Evolutionary conservation across 2,797 vertebrate species (phyloP).

Genomic region (Brachymystax lenok): DNA sequence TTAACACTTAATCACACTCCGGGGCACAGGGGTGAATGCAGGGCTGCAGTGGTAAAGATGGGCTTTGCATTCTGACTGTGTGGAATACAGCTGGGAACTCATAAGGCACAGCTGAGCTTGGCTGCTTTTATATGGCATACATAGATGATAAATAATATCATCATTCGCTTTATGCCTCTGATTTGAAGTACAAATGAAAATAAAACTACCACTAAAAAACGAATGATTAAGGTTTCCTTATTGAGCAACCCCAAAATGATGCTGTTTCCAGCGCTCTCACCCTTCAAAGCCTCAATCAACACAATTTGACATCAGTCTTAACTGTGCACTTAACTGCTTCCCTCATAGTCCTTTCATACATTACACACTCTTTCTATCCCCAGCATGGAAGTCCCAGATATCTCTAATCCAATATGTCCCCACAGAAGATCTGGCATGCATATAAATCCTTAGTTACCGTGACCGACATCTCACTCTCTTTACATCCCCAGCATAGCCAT

Average conservation of each 20-base stretch:
- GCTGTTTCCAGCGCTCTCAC: not conserved
- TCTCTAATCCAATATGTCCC: constrained; percentile 9
- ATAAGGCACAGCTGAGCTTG: constrained; percentile 11
- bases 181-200: constrained; percentile 20
- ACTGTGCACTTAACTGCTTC: not conserved
- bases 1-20: constrained; percentile 47
- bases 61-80: constrained; percentile 23
- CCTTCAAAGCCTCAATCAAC: not conserved
- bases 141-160: not conserved
- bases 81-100: constrained; percentile 42
- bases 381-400: constrained; percentile 19
- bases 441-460: constrained; percentile 9
- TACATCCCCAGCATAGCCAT: not conserved
- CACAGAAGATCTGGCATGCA: constrained; percentile 4
- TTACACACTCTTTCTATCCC: not conserved
- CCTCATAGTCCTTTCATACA: not conserved
- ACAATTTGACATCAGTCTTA: not conserved
- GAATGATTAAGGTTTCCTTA: not conserved
- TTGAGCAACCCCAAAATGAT: not conserved
- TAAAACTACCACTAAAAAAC: not conserved
- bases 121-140: constrained; percentile 33
- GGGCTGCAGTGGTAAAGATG: constrained; percentile 27
- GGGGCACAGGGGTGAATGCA: constrained; percentile 39
- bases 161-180: not conserved
- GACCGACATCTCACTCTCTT: constrained; percentile 8